Percentiles rank a stretch among this genome's conserved stretches.
These are phyloP conservation scores for Caenorhabditis japonica DNA, from an alignment of 2,888 invertebrate genomes.

Conservation along the genomic window DNA sequence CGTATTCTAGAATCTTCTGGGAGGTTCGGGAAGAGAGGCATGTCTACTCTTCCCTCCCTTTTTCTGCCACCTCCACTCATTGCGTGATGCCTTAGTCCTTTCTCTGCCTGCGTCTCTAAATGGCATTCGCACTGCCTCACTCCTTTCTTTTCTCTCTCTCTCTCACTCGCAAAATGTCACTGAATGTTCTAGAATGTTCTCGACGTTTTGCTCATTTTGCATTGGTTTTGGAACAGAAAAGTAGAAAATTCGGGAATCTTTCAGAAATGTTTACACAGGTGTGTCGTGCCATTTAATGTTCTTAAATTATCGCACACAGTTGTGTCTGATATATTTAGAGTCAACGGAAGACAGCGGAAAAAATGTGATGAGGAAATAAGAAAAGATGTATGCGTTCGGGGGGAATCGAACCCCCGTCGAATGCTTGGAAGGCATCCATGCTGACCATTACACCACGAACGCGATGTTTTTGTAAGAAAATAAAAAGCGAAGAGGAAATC, in stretches of 20 bases:
- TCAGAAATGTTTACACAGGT: neutral
- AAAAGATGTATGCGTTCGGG: constrained; percentile 64
- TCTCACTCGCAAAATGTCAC: neutral
- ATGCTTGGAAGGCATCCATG: constrained; percentile 69
- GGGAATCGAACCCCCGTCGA: constrained; percentile 67
- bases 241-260: neutral
- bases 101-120: constrained; percentile 4
- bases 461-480: too few relatives aligned
- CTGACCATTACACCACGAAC: constrained; percentile 68
- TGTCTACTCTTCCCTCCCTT: neutral
- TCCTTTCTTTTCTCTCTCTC: constrained; percentile 4
- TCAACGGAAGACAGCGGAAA: too few relatives aligned
- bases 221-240: neutral
- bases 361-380: too few relatives aligned
- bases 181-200: constrained; percentile 7
- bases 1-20: constrained; percentile 45
- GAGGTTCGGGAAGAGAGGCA: neutral
- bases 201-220: neutral
- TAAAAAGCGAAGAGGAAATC: too few relatives aligned
- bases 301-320: too few relatives aligned
- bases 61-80: neutral
- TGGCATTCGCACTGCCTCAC: neutral
- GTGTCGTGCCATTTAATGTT: too few relatives aligned
- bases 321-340: too few relatives aligned
- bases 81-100: neutral